A percentile compares a stretch with the other conserved stretches of the same genome.
phyloP scores from a whole-genome alignment of 2,113 vertebrate species.

The Equus quagga region DNA sequence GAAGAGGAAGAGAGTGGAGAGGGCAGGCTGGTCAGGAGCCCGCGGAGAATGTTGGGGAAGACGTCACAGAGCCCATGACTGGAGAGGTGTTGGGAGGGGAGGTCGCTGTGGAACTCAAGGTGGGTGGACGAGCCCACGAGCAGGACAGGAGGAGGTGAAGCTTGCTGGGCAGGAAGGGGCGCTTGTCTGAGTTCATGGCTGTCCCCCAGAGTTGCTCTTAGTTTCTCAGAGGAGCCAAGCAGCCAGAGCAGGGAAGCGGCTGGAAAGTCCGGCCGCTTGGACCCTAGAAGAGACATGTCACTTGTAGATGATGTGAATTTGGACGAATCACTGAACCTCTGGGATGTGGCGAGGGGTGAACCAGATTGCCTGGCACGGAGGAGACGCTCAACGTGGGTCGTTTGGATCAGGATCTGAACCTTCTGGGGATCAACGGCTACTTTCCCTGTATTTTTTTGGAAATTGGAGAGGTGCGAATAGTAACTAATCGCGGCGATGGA shows the following conservation, averaged over 20 bases:
- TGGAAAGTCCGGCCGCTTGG: background rate
- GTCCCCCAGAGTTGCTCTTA: rapidly evolving
- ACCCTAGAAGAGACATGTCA: background rate
- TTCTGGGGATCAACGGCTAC: background rate
- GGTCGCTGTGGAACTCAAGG: rapidly evolving
- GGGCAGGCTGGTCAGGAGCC: rapidly evolving
- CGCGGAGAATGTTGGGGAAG: rapidly evolving
- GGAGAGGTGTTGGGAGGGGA: background rate
- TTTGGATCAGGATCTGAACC: background rate
- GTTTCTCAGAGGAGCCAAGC: no score
- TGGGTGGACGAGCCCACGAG: rapidly evolving
- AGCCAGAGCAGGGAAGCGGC: background rate
- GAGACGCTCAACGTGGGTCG: rapidly evolving
- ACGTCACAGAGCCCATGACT: rapidly evolving
- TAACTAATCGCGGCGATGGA: no score
- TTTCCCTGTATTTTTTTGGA: background rate
- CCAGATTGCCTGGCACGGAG: rapidly evolving
- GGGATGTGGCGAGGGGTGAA: background rate
- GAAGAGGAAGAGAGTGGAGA: background rate
- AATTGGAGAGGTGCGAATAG: background rate
- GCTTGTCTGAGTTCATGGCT: no score
- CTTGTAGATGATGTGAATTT: background rate
- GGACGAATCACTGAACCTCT: background rate
- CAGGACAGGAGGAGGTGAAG: background rate
- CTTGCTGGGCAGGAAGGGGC: background rate